A percentile compares a stretch with the other conserved stretches of the same genome.
Evolutionary conservation across 2,888 invertebrate genomes (phyloP).

Genomic region (Iselma pallidipennis): DNA sequence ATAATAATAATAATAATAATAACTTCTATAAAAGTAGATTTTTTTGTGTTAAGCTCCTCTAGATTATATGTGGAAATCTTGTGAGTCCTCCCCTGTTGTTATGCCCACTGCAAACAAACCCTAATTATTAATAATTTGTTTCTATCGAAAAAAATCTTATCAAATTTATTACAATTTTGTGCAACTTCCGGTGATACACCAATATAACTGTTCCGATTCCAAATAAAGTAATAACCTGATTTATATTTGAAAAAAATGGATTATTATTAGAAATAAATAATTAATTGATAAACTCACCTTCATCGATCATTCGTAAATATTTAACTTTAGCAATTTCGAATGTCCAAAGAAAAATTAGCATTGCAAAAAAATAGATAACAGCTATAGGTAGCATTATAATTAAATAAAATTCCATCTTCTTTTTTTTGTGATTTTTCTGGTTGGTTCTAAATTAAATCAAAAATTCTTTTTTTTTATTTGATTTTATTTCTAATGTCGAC

Average conservation of each 20-base stretch:
- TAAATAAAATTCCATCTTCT: slow-evolving; percentile 15
- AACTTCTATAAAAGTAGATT: too few species aligned
- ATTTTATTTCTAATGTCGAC: too few species aligned
- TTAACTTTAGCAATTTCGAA: slow-evolving; percentile 9
- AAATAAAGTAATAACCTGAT: slow-evolving; percentile 19
- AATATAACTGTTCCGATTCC: slow-evolving; percentile 10
- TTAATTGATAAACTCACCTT: slow-evolving; percentile 13
- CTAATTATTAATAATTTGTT: background rate
- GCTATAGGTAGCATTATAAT: slow-evolving; percentile 17
- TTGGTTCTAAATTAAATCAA: too few species aligned
- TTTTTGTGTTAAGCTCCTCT: too few species aligned
- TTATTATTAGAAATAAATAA: background rate
- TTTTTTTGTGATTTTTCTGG: too few species aligned
- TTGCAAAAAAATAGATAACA: slow-evolving; percentile 13
- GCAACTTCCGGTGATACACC: slow-evolving; percentile 18
- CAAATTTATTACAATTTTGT: slow-evolving; percentile 4
- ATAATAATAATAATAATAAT: background rate
- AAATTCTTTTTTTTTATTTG: too few species aligned
- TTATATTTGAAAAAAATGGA: background rate
- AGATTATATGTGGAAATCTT: background rate
- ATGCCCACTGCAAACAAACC: slow-evolving; percentile 12
- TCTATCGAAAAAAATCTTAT: background rate
- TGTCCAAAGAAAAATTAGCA: slow-evolving; percentile 12
- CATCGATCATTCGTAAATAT: slow-evolving; percentile 18
- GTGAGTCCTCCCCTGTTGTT: background rate